Evolutionary conservation across 2,888 invertebrate genomes (phyloP), one percentile per base, ranked within the genome.

Genomic region (Heterodera filipjevi): DNA sequence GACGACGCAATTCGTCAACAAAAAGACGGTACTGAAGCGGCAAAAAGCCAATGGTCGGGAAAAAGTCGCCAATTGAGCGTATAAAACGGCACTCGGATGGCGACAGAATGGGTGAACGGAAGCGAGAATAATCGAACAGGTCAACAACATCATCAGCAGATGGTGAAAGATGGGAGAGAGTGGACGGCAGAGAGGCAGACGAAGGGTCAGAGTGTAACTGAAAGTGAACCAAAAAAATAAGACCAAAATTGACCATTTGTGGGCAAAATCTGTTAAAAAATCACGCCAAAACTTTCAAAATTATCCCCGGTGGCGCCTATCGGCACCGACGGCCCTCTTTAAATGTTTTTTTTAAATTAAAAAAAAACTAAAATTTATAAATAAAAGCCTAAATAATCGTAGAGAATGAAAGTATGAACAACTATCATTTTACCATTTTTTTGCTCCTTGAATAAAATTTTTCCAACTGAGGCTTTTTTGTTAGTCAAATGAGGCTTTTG

Each of bases 121-220:
- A 64, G 44, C 71, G 78, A 32, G 81, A 64, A 78, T 83, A 84
- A 73, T 84, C 83, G 71, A 84, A 84, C 32, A 78, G 66, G 64
- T 83, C 84, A n/a, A 59, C 66, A 10, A 66, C 33, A 64, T 79
- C 77, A 16, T 81, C 79, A 33, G 84, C 82, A 46, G 68, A 44
- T 14, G 75, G 66, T 22, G 85, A 68, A 10, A 81, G 79, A 19
- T 83, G 83, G 27, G 59, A 59, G 59, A 59, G 59, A 59, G 59
- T 59, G 2, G 59, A 59, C 19, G 59, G 59, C 59, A 59, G 59
- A 10, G 59, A 59, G 8, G 59, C 59, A 59, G 59, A 59, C n/a
- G 27, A 59, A 59, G 5, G 27, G n/a, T 59, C 27, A 27, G 59
- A 59, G n/a, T n/a, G 59, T 12, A 59, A 59, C 59, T 59, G 8